These are phyloP conservation scores for Leucopsar rothschildi DNA, from an alignment of 2,113 vertebrate species.

Conservation along the genomic window DNA sequence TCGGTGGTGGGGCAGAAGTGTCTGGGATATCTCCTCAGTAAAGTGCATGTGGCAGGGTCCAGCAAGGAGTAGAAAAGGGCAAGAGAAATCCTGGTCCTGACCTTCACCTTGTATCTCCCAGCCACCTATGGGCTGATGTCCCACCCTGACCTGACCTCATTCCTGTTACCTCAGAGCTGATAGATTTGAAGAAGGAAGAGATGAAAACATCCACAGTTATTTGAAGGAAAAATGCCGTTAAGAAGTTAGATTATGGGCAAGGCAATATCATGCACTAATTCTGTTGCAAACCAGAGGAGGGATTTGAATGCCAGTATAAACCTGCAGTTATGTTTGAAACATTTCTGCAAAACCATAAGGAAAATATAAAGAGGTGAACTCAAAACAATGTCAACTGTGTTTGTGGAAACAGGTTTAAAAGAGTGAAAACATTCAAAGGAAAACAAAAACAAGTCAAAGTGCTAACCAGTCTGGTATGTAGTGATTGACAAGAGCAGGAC, in stretches of 20 bases:
- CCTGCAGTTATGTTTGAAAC: background rate
- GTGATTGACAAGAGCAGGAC: conserved; percentile 8
- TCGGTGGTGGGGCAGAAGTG: background rate
- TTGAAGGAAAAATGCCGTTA: background rate
- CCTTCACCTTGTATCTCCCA: background rate
- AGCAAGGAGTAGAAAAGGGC: background rate
- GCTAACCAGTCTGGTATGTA: background rate
- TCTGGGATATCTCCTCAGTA: background rate
- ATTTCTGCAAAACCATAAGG: background rate
- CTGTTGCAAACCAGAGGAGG: background rate
- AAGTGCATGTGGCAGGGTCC: background rate
- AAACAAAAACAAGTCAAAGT: background rate
- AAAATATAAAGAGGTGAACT: background rate
- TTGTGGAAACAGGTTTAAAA: background rate
- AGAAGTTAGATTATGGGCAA: background rate
- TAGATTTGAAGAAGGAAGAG: background rate
- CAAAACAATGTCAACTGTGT: background rate
- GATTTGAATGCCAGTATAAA: background rate
- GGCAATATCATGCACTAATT: background rate
- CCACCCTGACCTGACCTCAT: background rate
- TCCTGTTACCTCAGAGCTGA: background rate
- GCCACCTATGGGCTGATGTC: background rate
- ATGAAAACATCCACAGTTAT: background rate
- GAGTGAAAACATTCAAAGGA: background rate
- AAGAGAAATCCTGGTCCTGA: background rate